A percentile compares a stretch with the other conserved stretches of the same genome.
These are phyloP conservation scores for Glareola pratincola DNA, from an alignment of 2,113 vertebrate genomes.

Conservation along the genomic window DNA sequence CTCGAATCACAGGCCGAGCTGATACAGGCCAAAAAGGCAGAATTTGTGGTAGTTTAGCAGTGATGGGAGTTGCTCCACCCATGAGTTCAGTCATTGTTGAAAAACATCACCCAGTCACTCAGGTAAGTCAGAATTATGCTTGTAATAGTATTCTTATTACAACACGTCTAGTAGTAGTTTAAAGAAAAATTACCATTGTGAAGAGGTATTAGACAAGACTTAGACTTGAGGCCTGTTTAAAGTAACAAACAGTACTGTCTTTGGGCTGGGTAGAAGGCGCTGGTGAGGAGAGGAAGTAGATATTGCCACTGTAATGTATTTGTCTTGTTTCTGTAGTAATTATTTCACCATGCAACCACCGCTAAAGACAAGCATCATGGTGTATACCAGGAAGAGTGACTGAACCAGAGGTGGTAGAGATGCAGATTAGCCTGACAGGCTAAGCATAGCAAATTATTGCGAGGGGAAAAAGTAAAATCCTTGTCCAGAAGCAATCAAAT, in stretches of 20 bases:
- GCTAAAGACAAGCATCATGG: background rate
- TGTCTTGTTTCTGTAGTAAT: background rate
- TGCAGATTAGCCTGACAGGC: background rate
- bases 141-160: background rate
- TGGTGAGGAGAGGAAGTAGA: background rate
- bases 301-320: background rate
- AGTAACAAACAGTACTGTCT: background rate
- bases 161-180: background rate
- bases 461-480: background rate
- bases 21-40: conserved; percentile 77
- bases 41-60: conserved; percentile 73
- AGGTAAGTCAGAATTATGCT: conserved; percentile 74
- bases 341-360: background rate
- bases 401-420: background rate
- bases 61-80: conserved; percentile 87
- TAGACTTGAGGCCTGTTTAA: background rate
- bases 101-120: conserved; percentile 90
- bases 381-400: background rate
- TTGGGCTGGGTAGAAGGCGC: background rate
- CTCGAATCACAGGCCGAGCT: conserved; percentile 83
- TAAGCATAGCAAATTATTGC: background rate
- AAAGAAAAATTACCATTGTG: background rate
- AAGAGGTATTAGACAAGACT: background rate
- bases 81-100: conserved; percentile 91
- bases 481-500: background rate